phyloP scores from a whole-genome alignment of 2,797 vertebrate genomes.

The Gorsachius magnificus region DNA sequence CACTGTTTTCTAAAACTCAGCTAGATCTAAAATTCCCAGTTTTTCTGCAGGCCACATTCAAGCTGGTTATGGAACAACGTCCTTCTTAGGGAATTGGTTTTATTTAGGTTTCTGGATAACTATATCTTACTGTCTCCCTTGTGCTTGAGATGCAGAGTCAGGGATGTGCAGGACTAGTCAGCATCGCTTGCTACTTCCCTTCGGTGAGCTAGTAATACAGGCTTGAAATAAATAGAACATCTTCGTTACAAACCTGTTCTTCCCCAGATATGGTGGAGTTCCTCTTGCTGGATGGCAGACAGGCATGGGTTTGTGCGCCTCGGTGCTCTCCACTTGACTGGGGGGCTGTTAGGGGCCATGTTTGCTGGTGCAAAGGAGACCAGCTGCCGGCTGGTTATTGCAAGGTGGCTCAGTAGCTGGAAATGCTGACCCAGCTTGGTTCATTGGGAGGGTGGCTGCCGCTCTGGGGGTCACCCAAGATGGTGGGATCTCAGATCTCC shows the following conservation, averaged over 20 bases:
- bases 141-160: neutral
- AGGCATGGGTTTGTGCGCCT: neutral
- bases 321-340: rapidly evolving
- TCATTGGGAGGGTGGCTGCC: neutral
- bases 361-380: neutral
- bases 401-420: neutral
- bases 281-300: neutral
- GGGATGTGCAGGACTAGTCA: neutral
- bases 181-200: neutral
- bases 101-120: neutral
- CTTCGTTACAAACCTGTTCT: neutral
- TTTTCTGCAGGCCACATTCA: neutral
- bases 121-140: neutral
- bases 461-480: neutral
- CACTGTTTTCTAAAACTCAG: neutral
- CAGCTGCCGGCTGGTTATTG: rapidly evolving
- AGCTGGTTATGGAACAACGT: neutral
- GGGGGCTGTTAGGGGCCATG: neutral
- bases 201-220: neutral
- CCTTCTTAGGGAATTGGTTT: neutral
- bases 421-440: neutral
- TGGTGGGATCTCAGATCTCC: neutral
- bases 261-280: neutral
- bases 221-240: neutral
- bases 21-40: neutral